Evolutionary conservation across 2,113 vertebrate genomes (phyloP), one percentile per base, ranked within the genome.

Genomic region (Sciurus niger): DNA sequence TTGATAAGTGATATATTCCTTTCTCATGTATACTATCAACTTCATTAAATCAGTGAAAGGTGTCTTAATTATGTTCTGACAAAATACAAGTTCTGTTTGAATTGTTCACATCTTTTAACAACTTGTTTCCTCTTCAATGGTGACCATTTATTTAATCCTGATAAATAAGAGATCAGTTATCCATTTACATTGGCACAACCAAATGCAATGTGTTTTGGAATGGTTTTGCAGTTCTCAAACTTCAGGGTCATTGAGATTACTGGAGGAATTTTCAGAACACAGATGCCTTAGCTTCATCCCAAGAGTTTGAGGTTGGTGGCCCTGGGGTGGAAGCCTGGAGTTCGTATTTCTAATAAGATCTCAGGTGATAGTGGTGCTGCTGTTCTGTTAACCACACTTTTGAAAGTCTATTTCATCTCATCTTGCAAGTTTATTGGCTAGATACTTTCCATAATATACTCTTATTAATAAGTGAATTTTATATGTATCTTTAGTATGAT

Each of bases 31-130:
- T 53, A 95, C 68, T 95, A 43, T 43, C 11, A 78, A 24, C 88
- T 77, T 89, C 30, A 78, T 93, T 32, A 73, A 93, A 76, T 80
- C 82, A 78, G 67, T 84, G 43, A 90, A 85, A 77, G 25, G 73
- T 77, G 55, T 67, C 4, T 83, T 83, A 92, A 77, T 86, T 73
- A 67, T n/a, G 88, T 79, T 90, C 93, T 93, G 82, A 84, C 40
- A 92, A 82, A 95, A 96, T 10, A 37, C 32, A 85, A 92, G 10
- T 22, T 93, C 6, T 11, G 67, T 37, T 48, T 91, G 74, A 32
- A 8, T 12, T 93, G 60, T 73, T 80, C 28, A 89, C 60, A 79
- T 43, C 55, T 55, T 92, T 84, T 70, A 67, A 84, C 68, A 24
- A 82, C 73, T 82, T 90, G 60, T 90, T 95, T 76, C 32, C 18